phyloP scores from a whole-genome alignment of 2,797 vertebrate genomes.

The Crypturellus tataupa region DNA sequence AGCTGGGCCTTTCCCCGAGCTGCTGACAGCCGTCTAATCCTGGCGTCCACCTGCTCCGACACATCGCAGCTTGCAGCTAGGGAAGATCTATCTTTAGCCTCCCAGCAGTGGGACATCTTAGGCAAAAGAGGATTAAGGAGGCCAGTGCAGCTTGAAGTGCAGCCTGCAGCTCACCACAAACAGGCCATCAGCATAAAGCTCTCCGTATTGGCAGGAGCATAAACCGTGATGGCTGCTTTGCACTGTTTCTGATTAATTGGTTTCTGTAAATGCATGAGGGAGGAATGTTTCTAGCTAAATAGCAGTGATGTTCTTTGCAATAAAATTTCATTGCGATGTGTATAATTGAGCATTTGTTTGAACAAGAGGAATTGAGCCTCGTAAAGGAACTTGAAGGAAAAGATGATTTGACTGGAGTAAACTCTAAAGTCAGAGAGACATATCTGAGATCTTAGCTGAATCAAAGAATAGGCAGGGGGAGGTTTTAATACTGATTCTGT shows the following conservation, averaged over 20 bases:
- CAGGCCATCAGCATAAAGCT: neutral
- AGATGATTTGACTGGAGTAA: neutral
- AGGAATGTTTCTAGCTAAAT: slow-evolving; percentile 54
- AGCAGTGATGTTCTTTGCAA: slow-evolving; percentile 12
- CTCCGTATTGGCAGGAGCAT: neutral
- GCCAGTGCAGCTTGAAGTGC: neutral
- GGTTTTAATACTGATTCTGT: neutral
- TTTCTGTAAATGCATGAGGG: slow-evolving; percentile 52
- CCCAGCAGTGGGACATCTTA: slow-evolving; percentile 9
- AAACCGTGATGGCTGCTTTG: slow-evolving; percentile 16
- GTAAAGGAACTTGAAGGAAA: neutral
- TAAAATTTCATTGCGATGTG: slow-evolving; percentile 30
- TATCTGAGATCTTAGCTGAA: neutral
- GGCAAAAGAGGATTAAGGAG: slow-evolving; percentile 40
- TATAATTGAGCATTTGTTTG: slow-evolving; percentile 53
- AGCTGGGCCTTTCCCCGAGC: neutral
- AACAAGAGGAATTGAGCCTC: neutral
- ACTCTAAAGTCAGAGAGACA: neutral
- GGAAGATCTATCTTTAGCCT: slow-evolving; percentile 48
- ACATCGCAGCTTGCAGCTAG: neutral
- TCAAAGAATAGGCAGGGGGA: neutral
- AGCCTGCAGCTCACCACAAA: slow-evolving; percentile 20
- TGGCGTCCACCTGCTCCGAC: slow-evolving; percentile 13
- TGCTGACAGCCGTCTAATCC: slow-evolving; percentile 41
- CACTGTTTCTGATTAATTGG: slow-evolving; percentile 20